Percentiles rank a stretch among this genome's conserved stretches.
These are phyloP conservation scores for Oegoconia quadripuncta DNA, from an alignment of 2,888 invertebrate species.

Conservation along the genomic window DNA sequence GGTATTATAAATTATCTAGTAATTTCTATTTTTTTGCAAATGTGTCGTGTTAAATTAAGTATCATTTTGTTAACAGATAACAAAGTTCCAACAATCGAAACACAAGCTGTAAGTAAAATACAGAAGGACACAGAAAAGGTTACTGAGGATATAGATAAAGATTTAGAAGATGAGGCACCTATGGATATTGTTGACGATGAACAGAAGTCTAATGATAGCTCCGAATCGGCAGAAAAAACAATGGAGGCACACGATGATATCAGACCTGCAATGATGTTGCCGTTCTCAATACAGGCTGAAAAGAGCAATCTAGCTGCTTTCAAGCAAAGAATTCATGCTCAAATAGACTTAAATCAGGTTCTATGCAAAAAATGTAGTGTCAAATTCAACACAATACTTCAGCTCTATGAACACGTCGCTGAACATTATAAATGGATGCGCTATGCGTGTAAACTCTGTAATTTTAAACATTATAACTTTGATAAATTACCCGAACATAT, in stretches of 20 bases:
- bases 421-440: conserved; percentile 84
- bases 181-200: conserved; percentile 39
- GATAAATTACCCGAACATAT: conserved; percentile 83
- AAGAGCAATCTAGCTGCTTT: conserved; percentile 61
- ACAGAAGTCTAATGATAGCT: conserved; percentile 29
- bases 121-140: conserved; percentile 25
- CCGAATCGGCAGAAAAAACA: conserved; percentile 36
- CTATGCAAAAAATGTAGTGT: conserved; percentile 76
- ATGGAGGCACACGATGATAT: conserved; percentile 13
- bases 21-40: too few species aligned
- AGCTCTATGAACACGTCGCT: conserved; percentile 81
- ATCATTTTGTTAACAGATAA: conserved; percentile 10
- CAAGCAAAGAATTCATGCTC: conserved; percentile 50
- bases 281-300: conserved; percentile 56
- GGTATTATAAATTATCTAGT: too few species aligned
- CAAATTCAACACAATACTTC: conserved; percentile 65
- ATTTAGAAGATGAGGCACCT: conserved; percentile 26
- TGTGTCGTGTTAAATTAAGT: too few species aligned
- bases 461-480: conserved; percentile 83
- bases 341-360: conserved; percentile 59
- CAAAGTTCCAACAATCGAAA: conserved; percentile 31
- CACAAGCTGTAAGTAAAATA: conserved; percentile 18
- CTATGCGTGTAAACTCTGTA: conserved; percentile 87
- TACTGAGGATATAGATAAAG: conserved; percentile 12
- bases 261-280: conserved; percentile 39